These are phyloP conservation scores for Brachionus koreanus DNA, from an alignment of 1,140 invertebrate species.

Conservation along the genomic window DNA sequence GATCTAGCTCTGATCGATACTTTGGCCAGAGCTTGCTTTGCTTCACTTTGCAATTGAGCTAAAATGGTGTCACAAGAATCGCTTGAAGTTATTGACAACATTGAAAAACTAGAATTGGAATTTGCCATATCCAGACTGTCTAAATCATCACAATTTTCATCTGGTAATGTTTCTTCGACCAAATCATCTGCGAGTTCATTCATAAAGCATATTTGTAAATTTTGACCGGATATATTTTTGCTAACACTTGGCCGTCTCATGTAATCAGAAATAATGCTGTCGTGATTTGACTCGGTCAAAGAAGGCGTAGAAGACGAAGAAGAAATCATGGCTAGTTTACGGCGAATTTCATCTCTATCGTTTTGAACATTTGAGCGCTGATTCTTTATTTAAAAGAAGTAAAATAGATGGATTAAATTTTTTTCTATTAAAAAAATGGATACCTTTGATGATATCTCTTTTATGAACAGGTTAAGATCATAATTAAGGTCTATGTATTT, in stretches of 20 bases:
- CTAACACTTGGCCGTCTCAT: background rate
- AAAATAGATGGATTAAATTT: background rate
- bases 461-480: conserved; percentile 3
- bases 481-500: conserved; percentile 22
- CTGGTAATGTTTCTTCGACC: conserved; percentile 17
- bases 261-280: conserved; percentile 23
- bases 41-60: conserved; percentile 14
- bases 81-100: background rate
- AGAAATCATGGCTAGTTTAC: conserved; percentile 73
- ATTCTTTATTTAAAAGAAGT: background rate
- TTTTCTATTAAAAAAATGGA: background rate
- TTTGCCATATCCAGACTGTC: background rate
- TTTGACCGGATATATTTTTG: conserved; percentile 63
- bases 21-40: background rate
- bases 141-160: background rate
- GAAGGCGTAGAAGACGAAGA: conserved; percentile 59
- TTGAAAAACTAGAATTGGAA: background rate
- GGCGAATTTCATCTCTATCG: conserved; percentile 82
- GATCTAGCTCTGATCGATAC: background rate
- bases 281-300: background rate
- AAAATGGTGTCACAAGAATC: conserved; percentile 18
- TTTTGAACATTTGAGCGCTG: background rate
- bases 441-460: conserved; percentile 35
- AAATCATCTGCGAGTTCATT: conserved; percentile 78
- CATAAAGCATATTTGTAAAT: conserved; percentile 90